phyloP scores from a whole-genome alignment of 1,140 invertebrate species.

The Diabrotica virgifera region DNA sequence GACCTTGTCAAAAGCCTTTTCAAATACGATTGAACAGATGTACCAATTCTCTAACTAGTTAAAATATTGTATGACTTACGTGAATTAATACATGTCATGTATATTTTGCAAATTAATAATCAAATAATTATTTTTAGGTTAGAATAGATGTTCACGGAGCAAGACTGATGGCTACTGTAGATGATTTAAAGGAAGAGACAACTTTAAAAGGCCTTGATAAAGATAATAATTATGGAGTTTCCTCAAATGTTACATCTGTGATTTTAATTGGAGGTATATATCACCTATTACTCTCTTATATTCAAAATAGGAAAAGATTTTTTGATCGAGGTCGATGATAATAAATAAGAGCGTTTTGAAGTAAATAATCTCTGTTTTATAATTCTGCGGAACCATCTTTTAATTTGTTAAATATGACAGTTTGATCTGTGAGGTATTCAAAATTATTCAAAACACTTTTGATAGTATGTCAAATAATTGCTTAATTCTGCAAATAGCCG shows the following conservation, averaged over 20 bases:
- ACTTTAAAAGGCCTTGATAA: slow-evolving; percentile 75
- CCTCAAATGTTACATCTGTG: slow-evolving; percentile 78
- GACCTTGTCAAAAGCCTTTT: no score
- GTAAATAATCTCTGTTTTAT: neutral
- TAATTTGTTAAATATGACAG: no score
- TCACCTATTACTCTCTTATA: slow-evolving; percentile 20
- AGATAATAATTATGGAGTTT: slow-evolving; percentile 78
- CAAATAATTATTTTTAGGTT: slow-evolving; percentile 51
- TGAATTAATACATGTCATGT: no score
- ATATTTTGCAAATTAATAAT: no score
- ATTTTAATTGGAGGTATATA: slow-evolving; percentile 79
- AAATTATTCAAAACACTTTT: no score
- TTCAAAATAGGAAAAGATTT: neutral
- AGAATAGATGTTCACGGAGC: slow-evolving; percentile 79
- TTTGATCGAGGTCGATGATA: neutral
- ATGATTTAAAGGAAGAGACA: slow-evolving; percentile 74
- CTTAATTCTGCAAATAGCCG: no score
- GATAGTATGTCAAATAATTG: no score
- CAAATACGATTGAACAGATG: no score
- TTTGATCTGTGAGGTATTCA: no score
- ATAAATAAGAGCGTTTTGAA: neutral
- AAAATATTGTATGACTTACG: no score
- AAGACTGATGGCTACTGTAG: slow-evolving; percentile 77
- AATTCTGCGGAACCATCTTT: no score
- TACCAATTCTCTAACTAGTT: no score